Evolutionary conservation across 2,888 invertebrate genomes (phyloP), one percentile per base, ranked within the genome.

Genomic region (Seladonia tumulorum): DNA sequence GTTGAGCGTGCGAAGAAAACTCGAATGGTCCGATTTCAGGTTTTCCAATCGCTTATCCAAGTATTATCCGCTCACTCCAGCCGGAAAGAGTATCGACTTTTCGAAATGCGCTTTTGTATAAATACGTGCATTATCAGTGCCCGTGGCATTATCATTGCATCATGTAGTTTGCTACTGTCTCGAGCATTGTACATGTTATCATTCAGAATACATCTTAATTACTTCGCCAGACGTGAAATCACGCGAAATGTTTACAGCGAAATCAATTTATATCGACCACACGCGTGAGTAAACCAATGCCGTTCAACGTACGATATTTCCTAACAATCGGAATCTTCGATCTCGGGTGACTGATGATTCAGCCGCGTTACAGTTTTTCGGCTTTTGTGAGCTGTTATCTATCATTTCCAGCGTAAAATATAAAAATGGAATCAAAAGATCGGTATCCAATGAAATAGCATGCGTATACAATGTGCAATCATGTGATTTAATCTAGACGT

Each of bases 161-260:
- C 60, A 1, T 5, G 29, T 29, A 63, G 18, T 53, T 57, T 25
- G 10, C 60, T 63, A 16, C 5, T 7, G 5, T 16, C 5, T 25
- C 0, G 2, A 5, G 0, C 0, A 2, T 0, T 5, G 14, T 14
- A 2, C 2, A 14, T 60, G 16, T n/a, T 16, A 25, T 16, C 29
- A 60, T 60, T 29, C 29, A 63, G 5, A 16, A 63, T 16, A n/a
- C n/a, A 16, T 10, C 14, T 29, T 16, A 25, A 60, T 60, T 60
- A 60, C 53, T 22, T 25, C 14, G 5, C 3, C 49, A 18, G 60
- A 1, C 1, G 5, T 5, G 25, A 14, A 60, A 1, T 0, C 3
- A 22, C 8, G 1, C 22, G 8, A 3, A 53, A 53, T 8, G 22
- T 22, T 22, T 22, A 22, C 2, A 8, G 1, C 22, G 5, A 25